Conservation (phyloP, 2,888 invertebrate genomes). For the Vesta saturnalis region DNA sequence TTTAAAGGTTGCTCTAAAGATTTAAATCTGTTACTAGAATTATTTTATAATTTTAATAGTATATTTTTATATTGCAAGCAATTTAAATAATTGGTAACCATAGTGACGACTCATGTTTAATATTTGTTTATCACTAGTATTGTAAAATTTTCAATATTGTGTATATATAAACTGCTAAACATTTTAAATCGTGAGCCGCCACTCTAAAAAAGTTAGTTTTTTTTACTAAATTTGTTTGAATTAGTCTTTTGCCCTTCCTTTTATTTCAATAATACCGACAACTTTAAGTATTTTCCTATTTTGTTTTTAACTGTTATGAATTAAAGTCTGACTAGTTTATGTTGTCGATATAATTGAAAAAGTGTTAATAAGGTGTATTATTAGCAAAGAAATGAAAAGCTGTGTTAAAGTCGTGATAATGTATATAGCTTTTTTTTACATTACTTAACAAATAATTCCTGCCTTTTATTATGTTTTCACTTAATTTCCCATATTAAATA, state of each 20-base stretch:
- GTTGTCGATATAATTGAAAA: slow-evolving; percentile 10
- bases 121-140: too few species aligned
- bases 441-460: slow-evolving; percentile 36
- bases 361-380: neutral
- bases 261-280: slow-evolving; percentile 4
- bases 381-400: slow-evolving; percentile 42
- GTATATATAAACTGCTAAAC: too few species aligned
- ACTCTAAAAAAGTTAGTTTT: neutral
- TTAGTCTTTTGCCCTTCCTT: neutral
- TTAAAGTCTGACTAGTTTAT: slow-evolving; percentile 16
- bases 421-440: slow-evolving; percentile 41
- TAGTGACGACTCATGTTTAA: neutral
- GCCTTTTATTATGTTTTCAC: slow-evolving; percentile 18
- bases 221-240: neutral
- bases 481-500: neutral
- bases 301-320: slow-evolving; percentile 7
- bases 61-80: slow-evolving; percentile 12
- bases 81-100: neutral
- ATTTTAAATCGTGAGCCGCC: neutral
- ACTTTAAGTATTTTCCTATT: slow-evolving; percentile 9
- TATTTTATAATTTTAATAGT: slow-evolving; percentile 19
- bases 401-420: slow-evolving; percentile 51
- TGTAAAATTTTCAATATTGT: too few species aligned
- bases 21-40: slow-evolving; percentile 15
- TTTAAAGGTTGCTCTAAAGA: slow-evolving; percentile 16